phyloP scores from a whole-genome alignment of 2,888 invertebrate species.

The Hirtodrosophila confusa region DNA sequence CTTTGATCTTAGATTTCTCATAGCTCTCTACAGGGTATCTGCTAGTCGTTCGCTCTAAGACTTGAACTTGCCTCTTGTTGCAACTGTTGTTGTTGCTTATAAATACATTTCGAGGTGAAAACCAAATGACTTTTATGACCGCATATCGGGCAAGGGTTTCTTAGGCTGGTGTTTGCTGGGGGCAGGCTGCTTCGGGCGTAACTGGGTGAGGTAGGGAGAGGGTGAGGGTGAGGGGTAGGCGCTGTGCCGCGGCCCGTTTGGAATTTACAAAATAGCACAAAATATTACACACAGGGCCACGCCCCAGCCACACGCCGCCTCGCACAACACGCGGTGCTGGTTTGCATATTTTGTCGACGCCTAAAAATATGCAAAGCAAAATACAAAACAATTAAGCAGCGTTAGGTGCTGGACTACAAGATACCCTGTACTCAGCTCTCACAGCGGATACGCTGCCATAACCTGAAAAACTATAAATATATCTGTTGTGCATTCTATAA shows the following conservation, averaged over 20 bases:
- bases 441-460: too few relatives aligned
- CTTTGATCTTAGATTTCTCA: too few relatives aligned
- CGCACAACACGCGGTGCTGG: conserved; percentile 34
- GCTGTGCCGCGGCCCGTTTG: conserved; percentile 16
- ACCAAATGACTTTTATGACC: conserved; percentile 64
- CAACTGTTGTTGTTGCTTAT: conserved; percentile 43
- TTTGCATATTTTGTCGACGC: conserved; percentile 60
- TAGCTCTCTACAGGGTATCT: too few relatives aligned
- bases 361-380: conserved; percentile 61
- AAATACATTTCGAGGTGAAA: conserved; percentile 65
- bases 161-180: not conserved
- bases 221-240: not conserved
- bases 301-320: conserved; percentile 37
- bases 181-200: not conserved
- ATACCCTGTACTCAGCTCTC: too few relatives aligned
- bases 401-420: too few relatives aligned
- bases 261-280: conserved; percentile 64
- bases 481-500: too few relatives aligned
- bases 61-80: conserved; percentile 2
- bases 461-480: too few relatives aligned
- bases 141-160: conserved; percentile 40
- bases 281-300: conserved; percentile 58
- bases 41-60: too few relatives aligned
- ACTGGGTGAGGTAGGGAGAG: not conserved
- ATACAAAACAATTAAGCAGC: conserved; percentile 18